Percentiles rank a stretch among this genome's conserved stretches.
Evolutionary conservation across 2,797 vertebrate genomes (phyloP).

Genomic region (Heliangelus exortis): DNA sequence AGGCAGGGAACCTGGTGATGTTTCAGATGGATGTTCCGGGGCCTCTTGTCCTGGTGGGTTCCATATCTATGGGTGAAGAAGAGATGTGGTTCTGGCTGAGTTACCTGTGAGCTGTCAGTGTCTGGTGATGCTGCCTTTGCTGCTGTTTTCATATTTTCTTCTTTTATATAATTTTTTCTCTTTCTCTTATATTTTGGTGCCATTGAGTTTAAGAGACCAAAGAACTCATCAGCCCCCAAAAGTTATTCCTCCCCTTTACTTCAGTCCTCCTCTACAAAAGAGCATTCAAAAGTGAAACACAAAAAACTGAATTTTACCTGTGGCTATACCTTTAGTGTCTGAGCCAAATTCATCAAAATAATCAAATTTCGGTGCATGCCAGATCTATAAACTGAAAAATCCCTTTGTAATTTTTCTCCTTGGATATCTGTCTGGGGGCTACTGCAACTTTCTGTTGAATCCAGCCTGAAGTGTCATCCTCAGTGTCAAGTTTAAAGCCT

Average conservation of each 20-base stretch:
- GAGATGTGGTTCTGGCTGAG: slow-evolving; percentile 38
- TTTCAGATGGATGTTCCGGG: not conserved
- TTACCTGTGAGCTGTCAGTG: slow-evolving; percentile 14
- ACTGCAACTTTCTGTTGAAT: not conserved
- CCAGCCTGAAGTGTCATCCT: not conserved
- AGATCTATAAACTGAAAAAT: slow-evolving; percentile 29
- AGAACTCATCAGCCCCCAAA: not conserved
- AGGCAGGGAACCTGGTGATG: not conserved
- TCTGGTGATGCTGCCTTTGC: not conserved
- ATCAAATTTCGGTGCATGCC: not conserved
- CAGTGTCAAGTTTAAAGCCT: slow-evolving; percentile 6
- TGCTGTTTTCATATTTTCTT: not conserved
- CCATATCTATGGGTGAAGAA: slow-evolving; percentile 11
- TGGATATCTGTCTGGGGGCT: not conserved
- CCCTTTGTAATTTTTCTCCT: not conserved
- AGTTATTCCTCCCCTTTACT: not conserved
- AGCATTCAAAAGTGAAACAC: not conserved
- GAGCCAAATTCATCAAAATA: slow-evolving; percentile 57
- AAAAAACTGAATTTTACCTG: slow-evolving; percentile 16
- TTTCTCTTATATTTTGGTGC: not conserved
- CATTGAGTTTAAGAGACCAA: not conserved
- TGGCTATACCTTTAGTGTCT: not conserved
- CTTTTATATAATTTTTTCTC: too few species aligned
- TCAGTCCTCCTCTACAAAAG: not conserved
- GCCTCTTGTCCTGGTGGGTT: not conserved